phyloP scores from a whole-genome alignment of 2,888 invertebrate species.

The Macroteleia sp. region DNA sequence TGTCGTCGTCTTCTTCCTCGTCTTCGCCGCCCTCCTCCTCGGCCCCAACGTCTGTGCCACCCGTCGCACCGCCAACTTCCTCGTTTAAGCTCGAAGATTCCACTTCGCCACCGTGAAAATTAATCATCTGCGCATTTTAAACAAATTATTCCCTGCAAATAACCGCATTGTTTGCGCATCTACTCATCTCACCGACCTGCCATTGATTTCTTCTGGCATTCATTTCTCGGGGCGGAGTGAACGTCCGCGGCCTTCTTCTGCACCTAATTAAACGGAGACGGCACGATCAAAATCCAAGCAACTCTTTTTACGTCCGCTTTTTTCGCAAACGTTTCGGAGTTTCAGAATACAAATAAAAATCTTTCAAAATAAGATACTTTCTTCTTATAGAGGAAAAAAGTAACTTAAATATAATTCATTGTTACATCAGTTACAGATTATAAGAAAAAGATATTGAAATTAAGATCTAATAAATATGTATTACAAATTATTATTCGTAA shows the following conservation, averaged over 20 bases:
- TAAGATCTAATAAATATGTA: no score
- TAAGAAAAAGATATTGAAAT: no score
- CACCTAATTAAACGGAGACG: constrained; percentile 69
- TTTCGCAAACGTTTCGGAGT: no score
- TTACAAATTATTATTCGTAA: no score
- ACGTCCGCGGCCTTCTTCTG: constrained; percentile 71
- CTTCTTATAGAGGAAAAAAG: no score
- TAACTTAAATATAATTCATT: no score
- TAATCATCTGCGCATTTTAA: constrained; percentile 70
- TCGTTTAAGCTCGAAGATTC: constrained; percentile 71
- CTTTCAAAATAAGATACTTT: no score
- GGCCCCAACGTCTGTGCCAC: constrained; percentile 63
- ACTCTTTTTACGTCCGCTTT: no score
- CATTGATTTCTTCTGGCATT: constrained; percentile 71
- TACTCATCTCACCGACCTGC: constrained; percentile 71
- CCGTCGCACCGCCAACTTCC: constrained; percentile 57
- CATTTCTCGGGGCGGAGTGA: constrained; percentile 63
- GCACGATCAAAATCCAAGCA: no score
- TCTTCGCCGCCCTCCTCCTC: constrained; percentile 78
- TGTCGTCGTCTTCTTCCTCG: constrained; percentile 84
- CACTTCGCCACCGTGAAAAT: constrained; percentile 68
- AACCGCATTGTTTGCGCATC: constrained; percentile 31
- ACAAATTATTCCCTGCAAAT: constrained; percentile 50
- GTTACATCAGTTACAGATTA: no score
- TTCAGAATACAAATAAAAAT: no score